Evolutionary conservation across 2,888 invertebrate genomes (phyloP).

Genomic region (Atethmia centrago): DNA sequence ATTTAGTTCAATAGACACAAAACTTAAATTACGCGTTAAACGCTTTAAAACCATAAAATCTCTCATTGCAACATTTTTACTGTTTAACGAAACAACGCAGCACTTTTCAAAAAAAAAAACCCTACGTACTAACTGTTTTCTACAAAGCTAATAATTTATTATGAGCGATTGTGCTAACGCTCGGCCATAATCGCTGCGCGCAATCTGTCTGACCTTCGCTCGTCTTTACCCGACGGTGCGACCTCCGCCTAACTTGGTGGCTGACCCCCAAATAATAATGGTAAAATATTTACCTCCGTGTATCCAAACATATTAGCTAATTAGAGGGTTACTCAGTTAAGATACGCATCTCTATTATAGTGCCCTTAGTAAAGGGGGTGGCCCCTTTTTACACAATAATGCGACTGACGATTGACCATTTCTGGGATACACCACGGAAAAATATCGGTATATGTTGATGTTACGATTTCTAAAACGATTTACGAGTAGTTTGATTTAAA

Average conservation of each 20-base stretch:
- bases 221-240: not conserved
- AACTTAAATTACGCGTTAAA: not conserved
- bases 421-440: not conserved
- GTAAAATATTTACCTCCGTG: slow-evolving; percentile 26
- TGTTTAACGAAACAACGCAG: not conserved
- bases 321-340: not conserved
- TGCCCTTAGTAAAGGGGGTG: too few species aligned
- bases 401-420: not conserved
- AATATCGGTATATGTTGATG: too few species aligned
- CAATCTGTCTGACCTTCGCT: not conserved
- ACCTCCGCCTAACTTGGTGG: not conserved
- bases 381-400: not conserved
- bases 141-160: too few species aligned
- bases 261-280: not conserved
- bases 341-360: not conserved
- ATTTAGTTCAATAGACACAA: not conserved
- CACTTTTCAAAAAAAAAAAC: not conserved
- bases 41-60: not conserved
- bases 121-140: not conserved
- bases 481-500: not conserved
- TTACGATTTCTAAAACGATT: not conserved
- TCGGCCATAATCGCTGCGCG: not conserved
- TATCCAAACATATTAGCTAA: slow-evolving; percentile 25
- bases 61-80: not conserved
- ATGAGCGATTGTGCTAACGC: not conserved